Percentiles rank a stretch among this genome's conserved stretches.
phyloP scores from a whole-genome alignment of 2,888 invertebrate species.

The Polydrusus pterygomalis region DNA sequence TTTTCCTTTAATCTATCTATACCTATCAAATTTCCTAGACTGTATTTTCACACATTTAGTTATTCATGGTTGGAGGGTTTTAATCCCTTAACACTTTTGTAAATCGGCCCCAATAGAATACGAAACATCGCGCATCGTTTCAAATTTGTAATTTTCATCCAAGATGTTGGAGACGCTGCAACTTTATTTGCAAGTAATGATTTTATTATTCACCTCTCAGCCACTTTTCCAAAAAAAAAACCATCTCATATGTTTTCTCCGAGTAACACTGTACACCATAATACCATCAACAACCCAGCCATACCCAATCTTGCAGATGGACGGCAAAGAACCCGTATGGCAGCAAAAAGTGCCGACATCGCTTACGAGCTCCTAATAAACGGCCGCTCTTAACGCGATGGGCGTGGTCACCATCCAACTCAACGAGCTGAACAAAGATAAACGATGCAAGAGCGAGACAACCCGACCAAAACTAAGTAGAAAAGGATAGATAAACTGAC shows the following conservation, averaged over 20 bases:
- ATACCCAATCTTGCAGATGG: slow-evolving; percentile 33
- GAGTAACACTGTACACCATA: neutral
- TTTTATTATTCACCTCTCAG: no score
- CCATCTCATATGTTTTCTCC: neutral
- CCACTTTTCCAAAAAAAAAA: neutral
- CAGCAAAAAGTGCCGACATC: slow-evolving; percentile 52
- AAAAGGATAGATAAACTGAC: slow-evolving; percentile 14
- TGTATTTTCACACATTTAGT: no score
- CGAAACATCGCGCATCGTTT: no score
- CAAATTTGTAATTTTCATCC: no score
- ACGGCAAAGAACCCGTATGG: slow-evolving; percentile 33
- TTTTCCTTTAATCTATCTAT: no score
- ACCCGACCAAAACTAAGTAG: slow-evolving; percentile 6
- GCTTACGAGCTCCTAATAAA: slow-evolving; percentile 43
- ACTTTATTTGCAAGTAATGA: no score
- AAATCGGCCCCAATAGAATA: no score
- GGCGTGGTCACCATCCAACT: slow-evolving; percentile 32
- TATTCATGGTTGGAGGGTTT: no score
- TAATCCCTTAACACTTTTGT: no score
- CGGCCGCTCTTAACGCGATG: slow-evolving; percentile 37
- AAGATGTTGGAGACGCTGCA: no score
- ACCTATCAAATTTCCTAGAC: no score
- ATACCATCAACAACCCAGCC: slow-evolving; percentile 28
- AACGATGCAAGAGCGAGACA: slow-evolving; percentile 18
- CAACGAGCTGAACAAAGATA: slow-evolving; percentile 29